These are phyloP conservation scores for Rhinoderma darwinii DNA, from an alignment of 2,113 vertebrate genomes.

Conservation along the genomic window DNA sequence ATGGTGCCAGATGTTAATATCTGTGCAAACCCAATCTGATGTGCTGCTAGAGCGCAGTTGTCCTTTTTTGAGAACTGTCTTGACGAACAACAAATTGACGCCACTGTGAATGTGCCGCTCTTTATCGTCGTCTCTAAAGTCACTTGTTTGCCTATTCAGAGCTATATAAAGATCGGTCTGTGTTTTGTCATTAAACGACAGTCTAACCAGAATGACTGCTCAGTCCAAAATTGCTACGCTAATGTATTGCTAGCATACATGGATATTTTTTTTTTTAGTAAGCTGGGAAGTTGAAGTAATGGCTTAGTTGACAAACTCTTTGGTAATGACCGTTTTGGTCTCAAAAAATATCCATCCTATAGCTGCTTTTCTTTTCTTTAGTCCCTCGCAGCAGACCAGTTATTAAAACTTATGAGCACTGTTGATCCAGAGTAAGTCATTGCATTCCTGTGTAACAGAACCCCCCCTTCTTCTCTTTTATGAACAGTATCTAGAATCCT, in stretches of 20 bases:
- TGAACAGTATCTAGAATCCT: neutral
- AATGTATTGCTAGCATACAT: no score
- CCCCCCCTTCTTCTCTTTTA: no score
- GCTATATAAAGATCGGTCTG: no score
- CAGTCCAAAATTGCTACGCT: no score
- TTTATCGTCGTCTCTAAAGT: no score
- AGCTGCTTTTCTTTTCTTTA: constrained; percentile 61
- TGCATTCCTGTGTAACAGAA: neutral
- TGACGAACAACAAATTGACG: neutral
- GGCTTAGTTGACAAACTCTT: neutral
- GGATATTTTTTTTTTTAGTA: neutral
- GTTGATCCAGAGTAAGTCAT: constrained; percentile 96
- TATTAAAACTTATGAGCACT: constrained; percentile 96
- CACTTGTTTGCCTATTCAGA: neutral
- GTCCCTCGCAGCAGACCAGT: constrained; percentile 94
- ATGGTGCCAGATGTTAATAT: no score
- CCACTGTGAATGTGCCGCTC: neutral
- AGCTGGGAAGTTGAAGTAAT: neutral
- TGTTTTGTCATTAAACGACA: no score
- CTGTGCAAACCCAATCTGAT: neutral
- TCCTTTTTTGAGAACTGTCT: neutral
- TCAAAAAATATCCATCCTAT: no score
- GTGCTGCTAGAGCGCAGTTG: neutral
- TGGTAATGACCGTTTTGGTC: neutral
- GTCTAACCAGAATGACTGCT: no score